Evolutionary conservation across 1,140 invertebrate species (phyloP), one percentile per base, ranked within the genome.

Genomic region (Drosophila asahinai): DNA sequence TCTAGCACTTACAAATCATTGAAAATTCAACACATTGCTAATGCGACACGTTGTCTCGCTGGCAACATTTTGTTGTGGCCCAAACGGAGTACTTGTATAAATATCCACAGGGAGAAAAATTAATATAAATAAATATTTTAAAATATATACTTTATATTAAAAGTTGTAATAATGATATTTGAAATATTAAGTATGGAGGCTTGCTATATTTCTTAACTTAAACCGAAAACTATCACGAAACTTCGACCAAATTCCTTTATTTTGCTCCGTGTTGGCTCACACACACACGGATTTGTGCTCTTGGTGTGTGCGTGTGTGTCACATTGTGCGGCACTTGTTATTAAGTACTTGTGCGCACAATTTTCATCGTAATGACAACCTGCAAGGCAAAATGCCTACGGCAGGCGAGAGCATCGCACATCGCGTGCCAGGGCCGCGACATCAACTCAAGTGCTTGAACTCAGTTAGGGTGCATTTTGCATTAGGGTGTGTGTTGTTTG

Each of bases 321-420:
- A 84, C 84, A 87, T 87, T 89, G 83, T 89, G 77, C 73, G 86
- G 84, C 84, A 87, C 84, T 87, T 87, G 84, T 89, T 87, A 87
- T 87, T 87, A 87, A 87, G 83, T 89, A 87, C 84, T 87, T 80
- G 73, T 68, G 83, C 65, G 84, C 83, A 84, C 83, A 89, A 87
- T 87, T 87, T 87, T 89, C 74, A 87, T 83, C 74, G 80, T 87
- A 87, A 87, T 87, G 83, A 87, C 84, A 89, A 87, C 83, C 83
- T 89, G 83, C 80, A 81, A 83, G 84, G 84, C 83, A 70, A 68
- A 87, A 87, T 87, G 83, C 83, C 83, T 87, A 87, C 79, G 81
- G 84, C 72, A 70, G 57, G 67, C 68, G 51, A 73, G 61, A 83
- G 77, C 81, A 59, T 87, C 84, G 84, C 83, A 81, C 81, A 68